Evolutionary conservation across 1,140 invertebrate species (phyloP).

Genomic region (Pomacea maculata): DNA sequence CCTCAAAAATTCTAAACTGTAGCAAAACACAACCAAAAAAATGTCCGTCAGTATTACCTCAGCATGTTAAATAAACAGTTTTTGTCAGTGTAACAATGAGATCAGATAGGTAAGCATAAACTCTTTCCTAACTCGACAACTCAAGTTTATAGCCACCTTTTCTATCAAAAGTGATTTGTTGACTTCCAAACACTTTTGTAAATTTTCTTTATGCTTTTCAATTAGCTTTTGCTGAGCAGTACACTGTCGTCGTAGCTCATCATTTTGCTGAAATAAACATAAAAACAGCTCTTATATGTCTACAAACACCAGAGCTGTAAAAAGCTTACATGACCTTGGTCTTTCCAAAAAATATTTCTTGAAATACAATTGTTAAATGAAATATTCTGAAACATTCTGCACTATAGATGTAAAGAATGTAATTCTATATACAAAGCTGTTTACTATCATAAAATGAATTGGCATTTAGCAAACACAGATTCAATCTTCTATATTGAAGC

Average conservation of each 20-base stretch:
- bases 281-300: neutral
- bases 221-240: slow-evolving; percentile 91
- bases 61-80: too few relatives aligned
- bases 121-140: too few relatives aligned
- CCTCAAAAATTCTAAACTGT: too few relatives aligned
- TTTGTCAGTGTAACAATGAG: too few relatives aligned
- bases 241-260: slow-evolving; percentile 93
- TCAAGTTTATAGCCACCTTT: slow-evolving; percentile 5
- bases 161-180: slow-evolving; percentile 78
- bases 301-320: neutral
- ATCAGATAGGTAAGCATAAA: too few relatives aligned
- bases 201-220: slow-evolving; percentile 96
- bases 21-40: too few relatives aligned
- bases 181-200: slow-evolving; percentile 72
- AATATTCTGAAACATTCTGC: neutral
- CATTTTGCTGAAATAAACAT: slow-evolving; percentile 75
- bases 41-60: too few relatives aligned
- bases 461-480: too few relatives aligned
- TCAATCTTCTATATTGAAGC: too few relatives aligned
- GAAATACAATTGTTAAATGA: neutral
- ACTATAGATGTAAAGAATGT: too few relatives aligned
- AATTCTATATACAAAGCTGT: too few relatives aligned
- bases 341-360: neutral
- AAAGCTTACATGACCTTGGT: neutral
- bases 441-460: too few relatives aligned